Conservation (phyloP, 1,140 invertebrate genomes). For the Ectropis grisescens region DNA sequence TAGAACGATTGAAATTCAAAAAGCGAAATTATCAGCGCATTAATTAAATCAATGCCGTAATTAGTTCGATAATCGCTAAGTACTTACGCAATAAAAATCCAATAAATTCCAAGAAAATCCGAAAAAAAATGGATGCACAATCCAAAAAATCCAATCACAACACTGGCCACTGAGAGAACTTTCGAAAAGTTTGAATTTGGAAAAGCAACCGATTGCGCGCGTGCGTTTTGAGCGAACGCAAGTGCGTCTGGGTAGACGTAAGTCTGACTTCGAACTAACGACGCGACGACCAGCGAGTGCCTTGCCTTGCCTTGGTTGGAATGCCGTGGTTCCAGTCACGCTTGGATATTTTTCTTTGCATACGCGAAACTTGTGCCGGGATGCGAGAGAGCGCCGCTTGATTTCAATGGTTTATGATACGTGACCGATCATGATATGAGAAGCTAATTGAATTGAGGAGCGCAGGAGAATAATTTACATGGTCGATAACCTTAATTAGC, state of each 20-base stretch:
- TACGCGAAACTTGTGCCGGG: conserved; percentile 20
- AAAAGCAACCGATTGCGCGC: conserved; percentile 25
- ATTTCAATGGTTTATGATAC: too few species aligned
- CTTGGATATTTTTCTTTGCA: conserved; percentile 33
- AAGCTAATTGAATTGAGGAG: too few species aligned
- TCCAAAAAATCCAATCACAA: conserved; percentile 27
- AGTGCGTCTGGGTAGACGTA: conserved; percentile 39
- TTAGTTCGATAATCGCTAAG: too few species aligned
- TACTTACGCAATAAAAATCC: conserved; percentile 36
- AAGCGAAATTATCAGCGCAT: too few species aligned
- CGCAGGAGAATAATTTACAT: too few species aligned
- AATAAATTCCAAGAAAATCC: conserved; percentile 7
- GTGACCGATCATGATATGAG: too few species aligned
- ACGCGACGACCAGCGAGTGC: too few species aligned
- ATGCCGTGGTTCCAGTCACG: conserved; percentile 45
- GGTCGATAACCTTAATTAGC: too few species aligned
- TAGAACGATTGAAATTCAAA: too few species aligned
- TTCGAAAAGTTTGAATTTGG: conserved; percentile 20
- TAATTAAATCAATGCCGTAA: too few species aligned
- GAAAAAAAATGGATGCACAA: conserved; percentile 8
- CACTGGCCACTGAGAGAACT: conserved; percentile 36
- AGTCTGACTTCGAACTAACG: conserved; percentile 57
- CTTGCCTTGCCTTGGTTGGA: conserved; percentile 18
- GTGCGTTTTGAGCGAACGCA: conserved; percentile 7
- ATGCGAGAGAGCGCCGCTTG: too few species aligned